Evolutionary conservation across 1,140 invertebrate genomes (phyloP), one percentile per base, ranked within the genome.

Genomic region (Drosophila leontia): DNA sequence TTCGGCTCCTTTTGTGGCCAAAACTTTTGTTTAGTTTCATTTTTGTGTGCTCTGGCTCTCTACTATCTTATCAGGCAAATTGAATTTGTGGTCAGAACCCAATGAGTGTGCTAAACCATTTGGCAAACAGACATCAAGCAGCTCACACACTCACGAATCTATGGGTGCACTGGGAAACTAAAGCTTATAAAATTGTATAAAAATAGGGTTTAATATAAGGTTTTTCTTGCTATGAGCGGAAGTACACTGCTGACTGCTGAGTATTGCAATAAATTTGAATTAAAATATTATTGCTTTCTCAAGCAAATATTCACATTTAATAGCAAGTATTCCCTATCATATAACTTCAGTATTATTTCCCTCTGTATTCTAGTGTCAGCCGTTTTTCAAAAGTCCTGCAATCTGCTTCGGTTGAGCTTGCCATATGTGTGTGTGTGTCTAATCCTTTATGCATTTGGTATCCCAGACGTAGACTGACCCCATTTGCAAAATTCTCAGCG

Each of bases 101-200:
- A 88, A 83, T 88, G 80, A 88, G 84, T 84, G 71, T 88, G 80
- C 83, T 80, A 83, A 88, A 78, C 81, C 83, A 79, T 80, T 87
- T 80, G 80, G 76, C 80, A 88, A 86, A 88, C 81, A 77, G 55
- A 84, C 78, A 59, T 85, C 78, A 75, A 76, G 56, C 45, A 55
- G 48, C 62, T 64, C 50, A 57, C 44, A 63, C 58, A 47, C 64
- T 47, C 34, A 45, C 48, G 26, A 61, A 35, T 56, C 53, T 15
- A 35, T n/a, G n/a, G 23, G 2, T 55, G 23, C 67, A 70, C 63
- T 17, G 48, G 23, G 9, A 55, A 32, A 37, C 8, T 37, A 12
- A n/a, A 1, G 13, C 26, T 1, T 13, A 13, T 6, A 6, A n/a
- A 37, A 57, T n/a, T 8, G 7, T 19, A 0, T 0, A 8, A 13